These are phyloP conservation scores for Sabellastarte sp. DNA, from an alignment of 2,888 invertebrate genomes.

Conservation along the genomic window DNA sequence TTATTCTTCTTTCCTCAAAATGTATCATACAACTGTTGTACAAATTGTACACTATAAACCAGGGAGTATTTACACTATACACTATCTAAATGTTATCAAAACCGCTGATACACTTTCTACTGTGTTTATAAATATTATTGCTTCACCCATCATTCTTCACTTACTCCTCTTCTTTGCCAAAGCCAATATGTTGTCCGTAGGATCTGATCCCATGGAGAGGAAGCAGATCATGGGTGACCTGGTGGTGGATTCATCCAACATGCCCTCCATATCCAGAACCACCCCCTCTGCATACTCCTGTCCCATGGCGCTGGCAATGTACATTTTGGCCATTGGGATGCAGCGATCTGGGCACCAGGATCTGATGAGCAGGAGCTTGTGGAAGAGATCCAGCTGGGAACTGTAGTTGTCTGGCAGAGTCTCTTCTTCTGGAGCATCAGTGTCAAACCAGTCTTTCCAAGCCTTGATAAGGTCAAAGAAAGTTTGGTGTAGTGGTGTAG, in stretches of 20 bases:
- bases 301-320: slow-evolving; percentile 59
- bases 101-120: too few relatives aligned
- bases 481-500: not conserved
- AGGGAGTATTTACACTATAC: too few relatives aligned
- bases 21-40: too few relatives aligned
- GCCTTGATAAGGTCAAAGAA: too few relatives aligned
- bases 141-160: too few relatives aligned
- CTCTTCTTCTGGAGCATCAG: slow-evolving; percentile 58
- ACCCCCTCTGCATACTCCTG: slow-evolving; percentile 74
- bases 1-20: too few relatives aligned
- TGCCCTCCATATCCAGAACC: slow-evolving; percentile 85
- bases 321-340: slow-evolving; percentile 59
- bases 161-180: slow-evolving; percentile 81
- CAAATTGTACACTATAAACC: too few relatives aligned
- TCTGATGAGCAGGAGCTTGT: slow-evolving; percentile 56
- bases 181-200: slow-evolving; percentile 86
- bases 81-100: too few relatives aligned
- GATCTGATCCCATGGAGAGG: slow-evolving; percentile 92
- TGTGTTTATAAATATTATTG: too few relatives aligned
- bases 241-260: slow-evolving; percentile 86
- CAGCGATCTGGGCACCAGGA: slow-evolving; percentile 58
- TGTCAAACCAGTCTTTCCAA: slow-evolving; percentile 61
- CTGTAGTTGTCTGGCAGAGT: slow-evolving; percentile 58
- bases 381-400: slow-evolving; percentile 53
- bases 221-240: slow-evolving; percentile 87